Conservation (phyloP, 2,888 invertebrate genomes). For the Melitaea athalia region DNA sequence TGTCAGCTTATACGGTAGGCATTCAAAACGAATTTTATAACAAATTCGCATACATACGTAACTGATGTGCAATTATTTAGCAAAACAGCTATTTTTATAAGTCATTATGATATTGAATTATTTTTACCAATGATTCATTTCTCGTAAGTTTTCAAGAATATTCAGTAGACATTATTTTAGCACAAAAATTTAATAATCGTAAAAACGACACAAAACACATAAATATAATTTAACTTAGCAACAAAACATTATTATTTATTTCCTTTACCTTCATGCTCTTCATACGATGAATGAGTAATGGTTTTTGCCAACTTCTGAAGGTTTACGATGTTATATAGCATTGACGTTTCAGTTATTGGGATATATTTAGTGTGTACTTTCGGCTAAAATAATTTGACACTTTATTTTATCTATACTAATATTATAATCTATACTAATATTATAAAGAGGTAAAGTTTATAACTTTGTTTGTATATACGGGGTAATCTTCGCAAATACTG, state of each 20-base stretch:
- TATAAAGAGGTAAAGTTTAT: too few relatives aligned
- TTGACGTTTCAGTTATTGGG: constrained; percentile 35
- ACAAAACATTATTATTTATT: background rate
- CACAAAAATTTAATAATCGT: background rate
- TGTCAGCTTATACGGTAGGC: background rate
- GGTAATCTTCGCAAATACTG: too few relatives aligned
- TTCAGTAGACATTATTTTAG: background rate
- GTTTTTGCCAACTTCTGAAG: constrained; percentile 59
- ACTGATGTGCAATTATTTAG: too few relatives aligned
- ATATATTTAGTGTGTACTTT: background rate
- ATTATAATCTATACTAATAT: too few relatives aligned
- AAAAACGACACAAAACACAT: background rate
- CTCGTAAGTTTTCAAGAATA: too few relatives aligned
- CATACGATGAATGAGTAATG: background rate
- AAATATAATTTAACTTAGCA: background rate
- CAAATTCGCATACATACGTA: too few relatives aligned
- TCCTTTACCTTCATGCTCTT: constrained; percentile 11
- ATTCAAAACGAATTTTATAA: background rate
- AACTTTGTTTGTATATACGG: too few relatives aligned
- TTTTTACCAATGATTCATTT: too few relatives aligned
- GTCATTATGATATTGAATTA: too few relatives aligned
- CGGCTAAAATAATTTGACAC: background rate
- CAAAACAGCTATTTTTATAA: too few relatives aligned
- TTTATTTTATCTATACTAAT: too few relatives aligned
- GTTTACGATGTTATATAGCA: constrained; percentile 61